These are phyloP conservation scores for Drosophila testacea DNA, from an alignment of 2,888 invertebrate species.

Conservation along the genomic window DNA sequence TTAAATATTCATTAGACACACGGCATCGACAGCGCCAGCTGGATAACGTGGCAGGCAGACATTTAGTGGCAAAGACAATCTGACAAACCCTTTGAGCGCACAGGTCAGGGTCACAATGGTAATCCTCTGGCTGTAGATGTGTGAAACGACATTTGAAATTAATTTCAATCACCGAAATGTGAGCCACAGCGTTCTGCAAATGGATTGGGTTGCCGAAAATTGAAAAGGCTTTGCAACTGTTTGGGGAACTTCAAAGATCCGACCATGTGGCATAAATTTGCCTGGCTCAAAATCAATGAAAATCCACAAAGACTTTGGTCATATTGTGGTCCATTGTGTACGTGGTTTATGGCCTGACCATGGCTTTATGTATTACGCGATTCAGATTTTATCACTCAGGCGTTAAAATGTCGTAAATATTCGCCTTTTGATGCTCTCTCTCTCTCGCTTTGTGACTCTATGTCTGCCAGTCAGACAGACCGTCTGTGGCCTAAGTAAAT, in stretches of 20 bases:
- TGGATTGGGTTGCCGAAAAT: constrained; percentile 59
- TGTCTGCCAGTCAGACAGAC: background rate
- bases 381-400: constrained; percentile 68
- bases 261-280: constrained; percentile 9
- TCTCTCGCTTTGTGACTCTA: too few species aligned
- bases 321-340: constrained; percentile 47
- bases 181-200: constrained; percentile 40
- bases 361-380: constrained; percentile 49
- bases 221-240: constrained; percentile 62
- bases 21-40: constrained; percentile 49
- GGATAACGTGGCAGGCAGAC: constrained; percentile 35
- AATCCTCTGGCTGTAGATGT: constrained; percentile 23
- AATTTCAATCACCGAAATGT: constrained; percentile 77
- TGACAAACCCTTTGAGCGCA: constrained; percentile 30
- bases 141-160: constrained; percentile 75
- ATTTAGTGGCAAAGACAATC: constrained; percentile 37
- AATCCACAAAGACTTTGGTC: constrained; percentile 32
- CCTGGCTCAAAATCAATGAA: constrained; percentile 34
- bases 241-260: constrained; percentile 26
- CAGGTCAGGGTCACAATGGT: constrained; percentile 57
- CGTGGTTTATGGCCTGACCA: constrained; percentile 45
- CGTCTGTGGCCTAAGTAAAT: constrained; percentile 71
- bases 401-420: constrained; percentile 71
- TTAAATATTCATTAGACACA: constrained; percentile 77
- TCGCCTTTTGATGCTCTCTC: constrained; percentile 28